Evolutionary conservation across 53 echinoderm and acorn worm genomes (phyloP), one percentile per base, ranked within the genome.

Genomic region (Crossaster papposus): DNA sequence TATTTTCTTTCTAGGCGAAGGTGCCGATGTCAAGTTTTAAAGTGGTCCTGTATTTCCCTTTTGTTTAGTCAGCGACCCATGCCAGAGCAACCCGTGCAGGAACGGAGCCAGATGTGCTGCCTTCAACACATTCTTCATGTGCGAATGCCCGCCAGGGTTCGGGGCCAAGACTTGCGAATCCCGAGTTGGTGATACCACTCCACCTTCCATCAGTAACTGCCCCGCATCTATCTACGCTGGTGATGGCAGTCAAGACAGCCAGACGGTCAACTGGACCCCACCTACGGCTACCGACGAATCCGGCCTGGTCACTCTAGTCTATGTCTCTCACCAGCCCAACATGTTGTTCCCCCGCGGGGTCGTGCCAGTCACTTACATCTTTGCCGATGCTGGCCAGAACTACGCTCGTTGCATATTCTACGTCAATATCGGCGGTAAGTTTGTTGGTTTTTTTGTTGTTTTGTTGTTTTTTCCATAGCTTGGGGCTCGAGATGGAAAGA

Each of bases 121-220:
- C 51, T 94, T 89, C 90, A 95, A 92, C 81, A 91, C 90, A 11
- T 95, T 83, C 83, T 97, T 91, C 83, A 79, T 71, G 70, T 97
- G 97, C 32, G 89, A 89, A 14, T 97, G 97, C 36, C 52, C 15
- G 30, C 29, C 63, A 31, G 95, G 94, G 24, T 95, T 94, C 79
- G 73, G 88, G n/a, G 95, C 95, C 28, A 95, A 91, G 35, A 91
- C 92, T 68, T 97, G 97, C 79, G 91, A 95, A 78, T 88, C 82
- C 13, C 91, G 91, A 3, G 52, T 80, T 35, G 93, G 93, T 72
- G 88, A 90, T 80, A 93, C 53, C 58, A 86, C 81, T 0, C 75
- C 93, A 20, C 96, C 96, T 28, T 36, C 72, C 36, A 91, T 96
- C 82, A 28, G 71, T 11, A 72, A 89, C 83, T 96, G 96, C 75